A percentile compares a stretch with the other conserved stretches of the same genome.
phyloP scores from a whole-genome alignment of 2,888 invertebrate genomes.

The Sinotaia quadrata region DNA sequence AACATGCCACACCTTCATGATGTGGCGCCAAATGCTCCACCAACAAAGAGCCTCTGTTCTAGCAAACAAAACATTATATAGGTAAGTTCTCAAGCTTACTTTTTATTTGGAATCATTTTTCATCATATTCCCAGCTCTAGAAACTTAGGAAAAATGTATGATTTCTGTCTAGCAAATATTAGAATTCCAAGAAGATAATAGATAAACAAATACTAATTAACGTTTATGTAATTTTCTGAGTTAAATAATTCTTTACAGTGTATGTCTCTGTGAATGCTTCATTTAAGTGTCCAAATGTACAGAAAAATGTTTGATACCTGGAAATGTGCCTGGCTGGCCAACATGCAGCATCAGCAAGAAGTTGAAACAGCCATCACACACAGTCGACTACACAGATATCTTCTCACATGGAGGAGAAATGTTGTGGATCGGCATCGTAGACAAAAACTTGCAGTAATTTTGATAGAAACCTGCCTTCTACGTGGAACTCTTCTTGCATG shows the following conservation, averaged over 20 bases:
- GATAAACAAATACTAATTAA: too few relatives aligned
- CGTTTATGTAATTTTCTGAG: too few relatives aligned
- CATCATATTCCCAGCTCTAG: too few relatives aligned
- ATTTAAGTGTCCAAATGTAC: too few relatives aligned
- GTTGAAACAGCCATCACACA: slow-evolving; percentile 43
- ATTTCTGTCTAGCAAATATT: too few relatives aligned
- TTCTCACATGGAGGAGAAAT: slow-evolving; percentile 50
- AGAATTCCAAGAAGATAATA: too few relatives aligned
- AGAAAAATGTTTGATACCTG: slow-evolving; percentile 52
- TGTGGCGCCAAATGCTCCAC: slow-evolving; percentile 50
- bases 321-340: slow-evolving; percentile 43
- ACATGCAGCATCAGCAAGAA: slow-evolving; percentile 41
- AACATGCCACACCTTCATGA: slow-evolving; percentile 41
- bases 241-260: too few relatives aligned
- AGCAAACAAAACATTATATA: slow-evolving; percentile 40
- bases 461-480: slow-evolving; percentile 53
- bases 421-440: slow-evolving; percentile 45
- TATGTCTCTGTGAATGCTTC: too few relatives aligned
- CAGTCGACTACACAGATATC: slow-evolving; percentile 43
- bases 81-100: slow-evolving; percentile 30
- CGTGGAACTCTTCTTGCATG: slow-evolving; percentile 46
- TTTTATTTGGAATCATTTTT: too few relatives aligned
- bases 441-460: slow-evolving; percentile 46
- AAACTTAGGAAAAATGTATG: too few relatives aligned
- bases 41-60: slow-evolving; percentile 45